Conservation (phyloP, 2,113 vertebrate species). For the Neolamprologus cancellatus region DNA sequence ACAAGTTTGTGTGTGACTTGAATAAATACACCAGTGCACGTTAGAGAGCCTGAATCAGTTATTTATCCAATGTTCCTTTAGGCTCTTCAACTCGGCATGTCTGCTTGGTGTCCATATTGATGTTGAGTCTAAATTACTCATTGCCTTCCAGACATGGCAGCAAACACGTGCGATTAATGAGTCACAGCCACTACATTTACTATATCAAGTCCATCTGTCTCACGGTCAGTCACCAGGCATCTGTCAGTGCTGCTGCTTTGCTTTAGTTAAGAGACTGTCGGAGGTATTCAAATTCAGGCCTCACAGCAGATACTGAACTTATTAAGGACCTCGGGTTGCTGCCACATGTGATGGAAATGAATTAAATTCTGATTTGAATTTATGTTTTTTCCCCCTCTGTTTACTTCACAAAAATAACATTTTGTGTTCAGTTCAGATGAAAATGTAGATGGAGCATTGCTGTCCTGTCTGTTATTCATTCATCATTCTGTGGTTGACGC, state of each 20-base stretch:
- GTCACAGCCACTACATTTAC: background rate
- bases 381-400: background rate
- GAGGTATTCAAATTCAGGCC: background rate
- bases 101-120: background rate
- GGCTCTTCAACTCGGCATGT: background rate
- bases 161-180: background rate
- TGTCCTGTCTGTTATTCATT: background rate
- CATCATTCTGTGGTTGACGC: background rate
- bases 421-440: accelerated
- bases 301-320: background rate
- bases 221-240: accelerated
- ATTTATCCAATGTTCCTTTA: background rate
- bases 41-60: background rate
- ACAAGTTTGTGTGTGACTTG: background rate
- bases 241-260: background rate
- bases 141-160: background rate
- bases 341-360: background rate
- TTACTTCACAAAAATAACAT: background rate
- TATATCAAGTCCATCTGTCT: background rate
- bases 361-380: background rate
- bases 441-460: background rate
- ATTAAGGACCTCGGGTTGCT: background rate
- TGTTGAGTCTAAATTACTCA: background rate
- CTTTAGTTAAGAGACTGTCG: background rate
- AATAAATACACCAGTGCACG: background rate